Base-by-base conservation (phyloP, 2,797 vertebrate species). In the Pangasius macronema region DNA sequence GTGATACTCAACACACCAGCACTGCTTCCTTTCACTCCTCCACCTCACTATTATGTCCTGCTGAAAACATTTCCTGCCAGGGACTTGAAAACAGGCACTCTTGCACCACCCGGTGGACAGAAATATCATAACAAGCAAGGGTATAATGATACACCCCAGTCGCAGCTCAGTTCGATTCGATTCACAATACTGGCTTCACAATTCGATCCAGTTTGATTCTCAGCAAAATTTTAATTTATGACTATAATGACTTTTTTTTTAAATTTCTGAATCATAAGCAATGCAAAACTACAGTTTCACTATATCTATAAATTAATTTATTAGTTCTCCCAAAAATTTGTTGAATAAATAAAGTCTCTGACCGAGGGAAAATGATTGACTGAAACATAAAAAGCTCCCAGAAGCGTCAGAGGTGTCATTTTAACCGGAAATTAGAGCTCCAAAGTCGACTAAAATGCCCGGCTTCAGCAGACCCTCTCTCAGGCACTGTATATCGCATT, bases 91-190 rank as follows among this genome's bases (percentile, higher is more conserved):
- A 24, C 7, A 30, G 59, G 84, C 68, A 20, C 36, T 85, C 65
- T 73, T 46, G 68, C 53, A 36, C 87, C 85, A 57, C 65, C 87
- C 88, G 80, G 68, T 88, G 90, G 88, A 53, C 16, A 67, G 24
- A 82, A 63, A 24, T 61, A 39, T 76, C 33, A 70, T 49, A 6
- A 49, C 18, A 51, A 14, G 9, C 30, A 51, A 22, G 0, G 14
- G 24, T 59, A 5, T 61, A 22, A 42, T 1, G 10, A 72, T 22
- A 22, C 3, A 18, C 2, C 0, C 3, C 3, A 1, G 18, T 51
- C 16, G 30, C 49, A 9, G 5, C 20, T 36, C 0, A 27, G 7
- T 55, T 33, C 53, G 27, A 20, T 33, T 53, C 2, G 3, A 55
- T 22, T 75, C 24, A 27, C 6, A 8, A 10, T 22, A 70, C 67